Percentiles rank a stretch among this genome's conserved stretches.
These are phyloP conservation scores for Polyommatus iphigenia DNA, from an alignment of 2,888 invertebrate species.

Conservation along the genomic window DNA sequence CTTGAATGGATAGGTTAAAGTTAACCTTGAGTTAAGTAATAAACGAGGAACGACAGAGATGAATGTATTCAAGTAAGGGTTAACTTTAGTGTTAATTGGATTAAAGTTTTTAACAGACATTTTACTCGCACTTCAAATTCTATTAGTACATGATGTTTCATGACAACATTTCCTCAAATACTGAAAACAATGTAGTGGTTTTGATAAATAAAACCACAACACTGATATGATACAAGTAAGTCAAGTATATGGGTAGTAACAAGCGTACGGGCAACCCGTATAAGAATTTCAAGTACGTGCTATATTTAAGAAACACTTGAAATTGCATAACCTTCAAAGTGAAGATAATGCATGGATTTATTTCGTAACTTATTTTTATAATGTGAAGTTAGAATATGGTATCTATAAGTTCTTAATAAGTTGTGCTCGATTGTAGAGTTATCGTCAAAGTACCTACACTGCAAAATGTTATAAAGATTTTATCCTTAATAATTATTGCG, in stretches of 20 bases:
- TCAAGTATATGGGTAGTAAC: neutral
- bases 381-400: neutral
- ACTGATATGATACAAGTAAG: neutral
- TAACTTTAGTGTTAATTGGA: neutral
- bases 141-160: neutral
- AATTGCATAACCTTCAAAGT: constrained; percentile 18
- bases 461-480: too few relatives aligned
- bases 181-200: neutral
- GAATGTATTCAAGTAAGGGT: neutral
- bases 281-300: constrained; percentile 18
- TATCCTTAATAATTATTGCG: too few relatives aligned
- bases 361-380: neutral
- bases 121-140: neutral
- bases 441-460: neutral
- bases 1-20: neutral
- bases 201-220: neutral
- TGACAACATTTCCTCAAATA: neutral
- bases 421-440: neutral
- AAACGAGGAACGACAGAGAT: neutral
- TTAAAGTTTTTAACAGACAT: neutral
- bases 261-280: neutral
- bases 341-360: neutral
- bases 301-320: constrained; percentile 25
- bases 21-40: neutral
- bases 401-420: neutral